Conservation (phyloP, 2,888 invertebrate species). For the Cryptosula pallasiana region DNA sequence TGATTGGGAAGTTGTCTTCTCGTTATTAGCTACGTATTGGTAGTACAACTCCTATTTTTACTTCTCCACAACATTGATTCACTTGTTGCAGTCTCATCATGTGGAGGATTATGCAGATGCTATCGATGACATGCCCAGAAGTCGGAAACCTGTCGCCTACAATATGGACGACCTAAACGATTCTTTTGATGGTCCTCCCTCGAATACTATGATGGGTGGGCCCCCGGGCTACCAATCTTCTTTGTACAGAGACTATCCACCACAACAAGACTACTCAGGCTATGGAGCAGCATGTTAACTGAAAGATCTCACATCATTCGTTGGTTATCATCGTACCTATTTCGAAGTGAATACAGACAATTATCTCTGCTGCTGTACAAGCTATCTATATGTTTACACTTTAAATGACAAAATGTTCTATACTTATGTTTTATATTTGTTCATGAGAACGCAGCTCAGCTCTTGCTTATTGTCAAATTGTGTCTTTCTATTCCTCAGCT, state of each 20-base stretch:
- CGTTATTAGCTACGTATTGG: too few species aligned
- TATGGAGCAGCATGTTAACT: constrained; percentile 14
- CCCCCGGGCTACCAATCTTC: not conserved
- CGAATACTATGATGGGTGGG: not conserved
- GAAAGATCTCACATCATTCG: not conserved
- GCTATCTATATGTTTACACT: too few species aligned
- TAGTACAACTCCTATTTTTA: not conserved
- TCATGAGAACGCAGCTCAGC: too few species aligned
- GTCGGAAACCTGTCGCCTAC: not conserved
- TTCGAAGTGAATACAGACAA: too few species aligned
- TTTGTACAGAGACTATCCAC: not conserved
- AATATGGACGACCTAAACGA: constrained; percentile 13
- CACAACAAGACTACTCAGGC: not conserved
- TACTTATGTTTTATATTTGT: too few species aligned
- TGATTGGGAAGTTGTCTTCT: too few species aligned
- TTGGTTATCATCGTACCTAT: too few species aligned
- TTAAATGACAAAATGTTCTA: too few species aligned
- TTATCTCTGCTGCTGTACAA: too few species aligned
- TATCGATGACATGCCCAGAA: constrained; percentile 4
- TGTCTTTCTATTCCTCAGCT: too few species aligned
- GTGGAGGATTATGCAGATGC: constrained; percentile 17
- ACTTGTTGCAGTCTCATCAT: constrained; percentile 12
- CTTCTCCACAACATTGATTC: not conserved
- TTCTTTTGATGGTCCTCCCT: not conserved
- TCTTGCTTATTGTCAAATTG: too few species aligned